Evolutionary conservation across 2,888 invertebrate species (phyloP).

Genomic region (Brachyopa scutellaris): DNA sequence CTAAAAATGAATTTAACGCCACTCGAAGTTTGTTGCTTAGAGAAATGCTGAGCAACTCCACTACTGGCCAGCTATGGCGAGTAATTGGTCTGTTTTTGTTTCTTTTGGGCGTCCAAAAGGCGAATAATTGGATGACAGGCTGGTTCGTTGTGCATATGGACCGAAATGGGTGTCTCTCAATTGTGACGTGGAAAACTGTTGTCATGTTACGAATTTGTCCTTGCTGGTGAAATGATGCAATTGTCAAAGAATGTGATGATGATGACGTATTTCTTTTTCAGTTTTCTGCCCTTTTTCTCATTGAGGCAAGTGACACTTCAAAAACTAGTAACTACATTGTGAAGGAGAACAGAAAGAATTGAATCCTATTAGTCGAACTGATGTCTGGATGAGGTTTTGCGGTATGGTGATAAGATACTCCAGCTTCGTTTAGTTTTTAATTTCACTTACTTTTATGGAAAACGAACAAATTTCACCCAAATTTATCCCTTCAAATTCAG

Average conservation of each 20-base stretch:
- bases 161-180: conserved; percentile 51
- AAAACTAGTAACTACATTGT: too few species aligned
- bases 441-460: too few species aligned
- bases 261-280: not conserved
- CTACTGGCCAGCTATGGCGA: conserved; percentile 14
- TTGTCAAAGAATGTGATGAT: not conserved
- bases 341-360: too few species aligned
- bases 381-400: too few species aligned
- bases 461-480: too few species aligned
- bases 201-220: conserved; percentile 47
- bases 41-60: conserved; percentile 12
- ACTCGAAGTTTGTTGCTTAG: conserved; percentile 56
- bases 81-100: conserved; percentile 63
- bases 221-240: conserved; percentile 31
- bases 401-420: too few species aligned
- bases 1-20: conserved; percentile 73
- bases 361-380: too few species aligned
- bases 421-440: too few species aligned
- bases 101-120: conserved; percentile 63
- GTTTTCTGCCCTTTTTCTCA: too few species aligned
- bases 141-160: conserved; percentile 37
- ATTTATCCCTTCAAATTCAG: too few species aligned
- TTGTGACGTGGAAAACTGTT: conserved; percentile 65
- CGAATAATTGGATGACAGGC: conserved; percentile 69
- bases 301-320: too few species aligned